phyloP scores from a whole-genome alignment of 2,888 invertebrate species.

The Tridacna gigas region DNA sequence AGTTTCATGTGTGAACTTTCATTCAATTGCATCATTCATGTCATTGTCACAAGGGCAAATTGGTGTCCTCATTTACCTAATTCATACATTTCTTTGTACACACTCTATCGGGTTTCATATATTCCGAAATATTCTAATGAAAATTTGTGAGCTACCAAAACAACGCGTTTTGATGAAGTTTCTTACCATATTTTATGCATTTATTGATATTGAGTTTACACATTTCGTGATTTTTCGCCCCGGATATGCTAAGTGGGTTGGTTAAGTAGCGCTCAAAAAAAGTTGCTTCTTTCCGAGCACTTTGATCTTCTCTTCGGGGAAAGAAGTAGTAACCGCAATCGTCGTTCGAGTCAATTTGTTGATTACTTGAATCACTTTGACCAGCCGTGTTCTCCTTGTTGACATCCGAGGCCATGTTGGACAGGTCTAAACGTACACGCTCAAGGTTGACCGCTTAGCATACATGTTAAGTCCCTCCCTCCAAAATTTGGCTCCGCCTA shows the following conservation, averaged over 20 bases:
- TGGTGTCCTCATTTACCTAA: no score
- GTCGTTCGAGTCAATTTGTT: constrained; percentile 26
- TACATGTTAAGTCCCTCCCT: no score
- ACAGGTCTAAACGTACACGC: not conserved
- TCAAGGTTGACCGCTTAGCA: no score
- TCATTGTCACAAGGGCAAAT: no score
- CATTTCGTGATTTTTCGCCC: not conserved
- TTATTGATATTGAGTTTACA: not conserved
- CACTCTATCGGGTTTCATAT: no score
- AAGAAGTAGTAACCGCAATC: constrained; percentile 59
- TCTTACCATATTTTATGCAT: constrained; percentile 26
- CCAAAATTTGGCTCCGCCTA: no score
- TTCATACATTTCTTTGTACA: no score
- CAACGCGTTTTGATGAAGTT: not conserved
- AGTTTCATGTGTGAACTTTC: no score
- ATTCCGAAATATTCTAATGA: no score
- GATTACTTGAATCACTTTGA: not conserved
- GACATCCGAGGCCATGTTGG: not conserved
- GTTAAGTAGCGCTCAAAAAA: not conserved
- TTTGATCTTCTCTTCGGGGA: constrained; percentile 34
- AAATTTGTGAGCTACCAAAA: no score
- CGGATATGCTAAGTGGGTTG: constrained; percentile 1
- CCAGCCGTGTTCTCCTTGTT: not conserved
- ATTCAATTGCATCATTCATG: no score
- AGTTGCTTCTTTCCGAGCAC: not conserved